phyloP scores from a whole-genome alignment of 2,888 invertebrate genomes.

The Euzophera pinguis region DNA sequence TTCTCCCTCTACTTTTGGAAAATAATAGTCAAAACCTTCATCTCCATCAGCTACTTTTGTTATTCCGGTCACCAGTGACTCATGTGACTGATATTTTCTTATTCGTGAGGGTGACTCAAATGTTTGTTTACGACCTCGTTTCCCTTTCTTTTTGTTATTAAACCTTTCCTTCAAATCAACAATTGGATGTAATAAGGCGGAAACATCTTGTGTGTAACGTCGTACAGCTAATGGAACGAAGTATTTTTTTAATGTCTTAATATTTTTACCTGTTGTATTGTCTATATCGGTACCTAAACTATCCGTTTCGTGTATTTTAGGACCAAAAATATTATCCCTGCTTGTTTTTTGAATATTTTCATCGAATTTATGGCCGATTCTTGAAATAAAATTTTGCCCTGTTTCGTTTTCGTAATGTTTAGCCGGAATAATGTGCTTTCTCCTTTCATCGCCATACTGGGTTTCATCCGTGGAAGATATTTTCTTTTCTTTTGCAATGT shows the following conservation, averaged over 20 bases:
- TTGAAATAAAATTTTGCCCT: background rate
- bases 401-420: background rate
- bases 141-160: background rate
- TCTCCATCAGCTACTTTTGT: conserved; percentile 16
- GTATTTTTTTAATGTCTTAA: background rate
- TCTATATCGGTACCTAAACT: background rate
- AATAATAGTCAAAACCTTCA: conserved; percentile 44
- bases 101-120: background rate
- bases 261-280: background rate
- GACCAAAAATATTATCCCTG: background rate
- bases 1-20: conserved; percentile 29
- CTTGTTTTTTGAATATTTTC: background rate
- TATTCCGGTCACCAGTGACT: conserved; percentile 18
- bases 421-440: background rate
- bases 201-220: background rate
- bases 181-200: background rate
- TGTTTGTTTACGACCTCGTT: background rate
- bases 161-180: background rate
- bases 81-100: conserved; percentile 27
- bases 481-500: background rate
- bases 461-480: background rate
- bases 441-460: background rate
- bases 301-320: background rate
- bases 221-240: background rate
- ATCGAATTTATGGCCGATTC: background rate